These are phyloP conservation scores for Magallana nippona DNA, from an alignment of 2,888 invertebrate genomes.

Conservation along the genomic window DNA sequence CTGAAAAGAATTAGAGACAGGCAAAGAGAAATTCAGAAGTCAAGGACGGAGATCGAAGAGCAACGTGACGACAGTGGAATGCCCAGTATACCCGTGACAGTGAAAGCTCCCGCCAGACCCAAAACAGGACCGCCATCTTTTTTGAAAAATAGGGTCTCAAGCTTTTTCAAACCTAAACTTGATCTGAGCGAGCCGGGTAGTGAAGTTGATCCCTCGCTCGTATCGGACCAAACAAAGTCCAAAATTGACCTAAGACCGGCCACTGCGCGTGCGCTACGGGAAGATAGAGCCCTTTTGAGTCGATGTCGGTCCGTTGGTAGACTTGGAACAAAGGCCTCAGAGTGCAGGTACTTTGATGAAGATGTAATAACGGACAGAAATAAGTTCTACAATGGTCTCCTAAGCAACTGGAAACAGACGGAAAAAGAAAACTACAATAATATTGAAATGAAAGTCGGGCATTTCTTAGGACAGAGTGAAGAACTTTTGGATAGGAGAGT, in stretches of 20 bases:
- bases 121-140: conserved; percentile 40
- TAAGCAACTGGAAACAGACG: conserved; percentile 41
- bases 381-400: conserved; percentile 40
- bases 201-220: conserved; percentile 46
- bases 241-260: conserved; percentile 50
- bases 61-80: conserved; percentile 34
- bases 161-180: conserved; percentile 24
- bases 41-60: conserved; percentile 23
- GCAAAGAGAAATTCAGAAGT: conserved; percentile 43
- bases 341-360: conserved; percentile 49
- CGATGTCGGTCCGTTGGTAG: conserved; percentile 31
- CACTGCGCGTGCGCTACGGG: conserved; percentile 40
- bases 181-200: conserved; percentile 30
- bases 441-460: conserved; percentile 43
- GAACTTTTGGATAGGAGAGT: conserved; percentile 30
- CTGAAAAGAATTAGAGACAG: conserved; percentile 40
- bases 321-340: conserved; percentile 38
- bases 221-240: conserved; percentile 47
- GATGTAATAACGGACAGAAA: conserved; percentile 49
- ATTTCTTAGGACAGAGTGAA: conserved; percentile 40
- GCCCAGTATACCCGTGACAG: conserved; percentile 9
- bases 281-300: conserved; percentile 10
- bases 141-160: conserved; percentile 37
- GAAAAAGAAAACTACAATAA: conserved; percentile 40
- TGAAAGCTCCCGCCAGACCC: conserved; percentile 24